phyloP scores from a whole-genome alignment of 2,113 vertebrate genomes.

The Gopherus evgoodei region DNA sequence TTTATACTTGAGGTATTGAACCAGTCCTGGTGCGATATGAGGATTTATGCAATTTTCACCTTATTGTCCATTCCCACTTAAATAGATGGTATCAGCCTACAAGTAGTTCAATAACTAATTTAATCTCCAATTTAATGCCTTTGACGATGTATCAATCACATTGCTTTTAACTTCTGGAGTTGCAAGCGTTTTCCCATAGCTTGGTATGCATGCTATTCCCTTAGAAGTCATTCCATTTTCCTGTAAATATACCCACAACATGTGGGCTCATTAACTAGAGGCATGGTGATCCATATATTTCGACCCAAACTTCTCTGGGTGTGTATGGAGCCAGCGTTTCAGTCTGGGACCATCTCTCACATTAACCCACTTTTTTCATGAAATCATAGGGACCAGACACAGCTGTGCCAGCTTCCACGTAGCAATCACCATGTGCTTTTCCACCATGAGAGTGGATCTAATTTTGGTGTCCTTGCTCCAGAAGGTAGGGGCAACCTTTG shows the following conservation, averaged over 20 bases:
- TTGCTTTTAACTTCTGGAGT: slow-evolving; percentile 21
- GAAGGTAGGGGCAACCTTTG: no score
- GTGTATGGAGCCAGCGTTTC: not conserved
- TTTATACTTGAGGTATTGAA: not conserved
- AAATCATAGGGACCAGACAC: not conserved
- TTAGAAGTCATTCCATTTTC: slow-evolving; percentile 16
- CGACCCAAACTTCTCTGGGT: not conserved
- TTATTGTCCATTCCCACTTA: not conserved
- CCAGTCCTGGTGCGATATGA: slow-evolving; percentile 10
- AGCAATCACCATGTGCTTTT: not conserved
- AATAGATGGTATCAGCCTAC: slow-evolving; percentile 21
- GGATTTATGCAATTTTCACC: slow-evolving; percentile 63
- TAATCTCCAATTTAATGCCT: slow-evolving; percentile 63
- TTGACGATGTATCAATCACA: slow-evolving; percentile 63
- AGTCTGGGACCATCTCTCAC: not conserved
- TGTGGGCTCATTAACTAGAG: not conserved
- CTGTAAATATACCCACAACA: not conserved
- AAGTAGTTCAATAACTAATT: slow-evolving; percentile 80
- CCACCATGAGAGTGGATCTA: no score
- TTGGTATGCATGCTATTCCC: not conserved
- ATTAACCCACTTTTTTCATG: not conserved
- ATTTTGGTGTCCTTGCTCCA: no score
- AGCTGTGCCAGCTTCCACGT: not conserved
- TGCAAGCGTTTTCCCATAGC: not conserved
- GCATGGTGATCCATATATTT: not conserved